Evolutionary conservation across 2,797 vertebrate genomes (phyloP).

Genomic region (Gambusia yucatana): DNA sequence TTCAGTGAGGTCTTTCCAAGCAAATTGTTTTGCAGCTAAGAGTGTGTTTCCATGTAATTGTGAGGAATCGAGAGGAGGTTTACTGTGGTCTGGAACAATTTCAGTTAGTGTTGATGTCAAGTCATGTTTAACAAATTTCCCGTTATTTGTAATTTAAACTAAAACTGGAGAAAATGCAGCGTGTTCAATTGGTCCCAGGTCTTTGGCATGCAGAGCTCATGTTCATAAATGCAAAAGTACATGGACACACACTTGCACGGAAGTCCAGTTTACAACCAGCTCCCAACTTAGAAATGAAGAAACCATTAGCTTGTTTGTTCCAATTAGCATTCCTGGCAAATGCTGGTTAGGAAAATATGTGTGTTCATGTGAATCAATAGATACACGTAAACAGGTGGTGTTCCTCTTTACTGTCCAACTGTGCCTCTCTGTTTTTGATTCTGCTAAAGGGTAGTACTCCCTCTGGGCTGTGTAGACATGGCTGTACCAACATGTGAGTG

Average conservation of each 20-base stretch:
- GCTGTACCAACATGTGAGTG: conserved; percentile 6
- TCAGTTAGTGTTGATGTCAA: conserved; percentile 59
- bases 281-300: conserved; percentile 69
- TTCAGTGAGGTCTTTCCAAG: conserved; percentile 36
- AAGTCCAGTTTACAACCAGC: conserved; percentile 63
- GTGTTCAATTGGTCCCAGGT: conserved; percentile 70
- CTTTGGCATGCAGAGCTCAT: conserved; percentile 45
- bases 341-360: conserved; percentile 49
- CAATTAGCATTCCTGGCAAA: conserved; percentile 78
- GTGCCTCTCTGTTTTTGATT: conserved; percentile 49
- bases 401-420: conserved; percentile 56
- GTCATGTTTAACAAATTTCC: conserved; percentile 60
- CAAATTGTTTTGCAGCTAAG: conserved; percentile 25
- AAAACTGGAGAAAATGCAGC: conserved; percentile 63
- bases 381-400: conserved; percentile 8
- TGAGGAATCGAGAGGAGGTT: conserved; percentile 42
- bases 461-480: conserved; percentile 27
- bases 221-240: conserved; percentile 19
- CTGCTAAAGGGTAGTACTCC: conserved; percentile 46
- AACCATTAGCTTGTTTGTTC: conserved; percentile 76
- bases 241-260: conserved; percentile 40
- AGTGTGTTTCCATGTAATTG: conserved; percentile 51
- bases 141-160: conserved; percentile 56
- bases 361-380: conserved; percentile 24
- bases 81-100: conserved; percentile 43